Evolutionary conservation across 2,113 vertebrate genomes (phyloP).

Genomic region (Engraulis encrasicolus): DNA sequence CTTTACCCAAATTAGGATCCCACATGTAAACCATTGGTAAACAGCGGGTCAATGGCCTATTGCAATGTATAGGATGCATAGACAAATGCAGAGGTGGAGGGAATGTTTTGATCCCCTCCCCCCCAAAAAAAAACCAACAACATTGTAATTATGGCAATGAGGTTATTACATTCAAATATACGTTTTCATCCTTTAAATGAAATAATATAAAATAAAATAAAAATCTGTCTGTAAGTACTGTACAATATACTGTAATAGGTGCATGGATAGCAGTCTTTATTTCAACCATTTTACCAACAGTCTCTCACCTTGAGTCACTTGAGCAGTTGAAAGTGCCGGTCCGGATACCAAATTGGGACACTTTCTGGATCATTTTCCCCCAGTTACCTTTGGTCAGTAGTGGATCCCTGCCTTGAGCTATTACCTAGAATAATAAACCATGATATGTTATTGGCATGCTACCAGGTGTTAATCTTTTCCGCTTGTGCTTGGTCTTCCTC

Average conservation of each 20-base stretch:
- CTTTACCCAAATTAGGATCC: not conserved
- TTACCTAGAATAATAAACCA: conserved; percentile 76
- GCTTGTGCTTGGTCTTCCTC: too few species aligned
- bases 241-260: not conserved
- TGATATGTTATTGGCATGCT: not conserved
- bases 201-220: too few species aligned
- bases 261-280: not conserved
- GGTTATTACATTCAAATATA: too few species aligned
- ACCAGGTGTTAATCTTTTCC: too few species aligned
- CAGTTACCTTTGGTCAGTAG: conserved; percentile 89
- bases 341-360: conserved; percentile 95
- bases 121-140: too few species aligned
- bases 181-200: too few species aligned
- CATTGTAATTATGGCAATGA: too few species aligned
- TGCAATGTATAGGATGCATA: too few species aligned
- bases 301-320: conserved; percentile 86
- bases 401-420: conserved; percentile 88
- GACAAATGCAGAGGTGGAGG: too few species aligned
- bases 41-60: not conserved
- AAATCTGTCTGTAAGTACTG: not conserved
- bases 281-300: not conserved
- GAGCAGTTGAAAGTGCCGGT: conserved; percentile 98
- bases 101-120: too few species aligned
- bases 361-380: conserved; percentile 97
- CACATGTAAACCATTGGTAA: not conserved